A percentile compares a stretch with the other conserved stretches of the same genome.
Evolutionary conservation across 2,888 invertebrate species (phyloP).

Genomic region (Adela reaumurella): DNA sequence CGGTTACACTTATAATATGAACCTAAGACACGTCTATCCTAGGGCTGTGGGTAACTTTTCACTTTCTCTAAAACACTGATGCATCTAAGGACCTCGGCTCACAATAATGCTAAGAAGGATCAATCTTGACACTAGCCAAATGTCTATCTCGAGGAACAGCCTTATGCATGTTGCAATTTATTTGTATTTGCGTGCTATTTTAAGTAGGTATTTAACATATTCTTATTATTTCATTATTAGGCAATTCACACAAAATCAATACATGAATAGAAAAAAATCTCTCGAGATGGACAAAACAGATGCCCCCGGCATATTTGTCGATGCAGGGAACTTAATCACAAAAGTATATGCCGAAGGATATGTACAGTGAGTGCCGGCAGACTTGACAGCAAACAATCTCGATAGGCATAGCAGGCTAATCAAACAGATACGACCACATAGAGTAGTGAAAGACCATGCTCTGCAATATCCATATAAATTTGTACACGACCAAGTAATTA

Average conservation of each 20-base stretch:
- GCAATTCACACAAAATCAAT: no score
- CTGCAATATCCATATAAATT: slow-evolving; percentile 42
- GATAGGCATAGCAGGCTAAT: slow-evolving; percentile 18
- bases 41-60: background rate
- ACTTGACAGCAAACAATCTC: no score
- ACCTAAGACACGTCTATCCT: no score
- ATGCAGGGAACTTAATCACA: background rate
- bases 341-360: background rate
- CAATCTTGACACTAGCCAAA: background rate
- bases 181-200: no score
- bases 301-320: background rate
- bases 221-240: no score
- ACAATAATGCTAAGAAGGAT: background rate
- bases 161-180: no score
- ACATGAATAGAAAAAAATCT: background rate
- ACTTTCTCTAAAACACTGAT: background rate
- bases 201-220: no score
- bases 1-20: no score
- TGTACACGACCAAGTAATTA: slow-evolving; percentile 31
- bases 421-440: slow-evolving; percentile 44
- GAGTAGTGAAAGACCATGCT: slow-evolving; percentile 42
- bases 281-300: background rate
- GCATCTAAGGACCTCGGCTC: background rate
- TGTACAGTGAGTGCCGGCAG: no score
- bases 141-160: background rate